A percentile compares a stretch with the other conserved stretches of the same genome.
Conservation (phyloP, 2,888 invertebrate genomes). For the Plutella xylostella region DNA sequence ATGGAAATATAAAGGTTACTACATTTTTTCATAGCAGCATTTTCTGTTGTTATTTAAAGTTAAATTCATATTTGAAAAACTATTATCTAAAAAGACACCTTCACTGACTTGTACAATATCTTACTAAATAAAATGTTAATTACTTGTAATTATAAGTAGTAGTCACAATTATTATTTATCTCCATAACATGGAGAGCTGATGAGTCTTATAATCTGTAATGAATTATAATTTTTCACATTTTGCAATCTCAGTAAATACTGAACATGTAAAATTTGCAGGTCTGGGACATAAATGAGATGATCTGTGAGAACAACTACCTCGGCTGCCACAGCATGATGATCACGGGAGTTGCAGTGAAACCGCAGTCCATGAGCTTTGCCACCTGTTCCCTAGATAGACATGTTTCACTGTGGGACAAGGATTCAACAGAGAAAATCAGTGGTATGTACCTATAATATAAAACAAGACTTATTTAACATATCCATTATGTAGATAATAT, state of each 20-base stretch:
- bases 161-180: not conserved
- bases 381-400: conserved; percentile 65
- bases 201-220: too few relatives aligned
- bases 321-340: conserved; percentile 56
- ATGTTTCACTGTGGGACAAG: conserved; percentile 67
- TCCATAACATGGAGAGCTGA: too few relatives aligned
- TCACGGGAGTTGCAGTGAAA: conserved; percentile 58
- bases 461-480: too few relatives aligned
- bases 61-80: too few relatives aligned
- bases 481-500: too few relatives aligned
- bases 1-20: conserved; percentile 56
- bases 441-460: too few relatives aligned
- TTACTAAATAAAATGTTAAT: too few relatives aligned
- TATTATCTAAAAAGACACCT: too few relatives aligned
- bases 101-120: too few relatives aligned
- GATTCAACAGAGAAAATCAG: conserved; percentile 37
- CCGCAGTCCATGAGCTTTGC: conserved; percentile 58
- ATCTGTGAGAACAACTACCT: conserved; percentile 52
- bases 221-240: not conserved
- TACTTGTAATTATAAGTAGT: too few relatives aligned
- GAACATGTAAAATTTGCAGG: conserved; percentile 26
- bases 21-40: not conserved
- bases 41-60: not conserved
- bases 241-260: not conserved
- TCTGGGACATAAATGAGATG: conserved; percentile 62